Evolutionary conservation across 2,888 invertebrate species (phyloP), one percentile per base, ranked within the genome.

Genomic region (Stegana nigrithorax): DNA sequence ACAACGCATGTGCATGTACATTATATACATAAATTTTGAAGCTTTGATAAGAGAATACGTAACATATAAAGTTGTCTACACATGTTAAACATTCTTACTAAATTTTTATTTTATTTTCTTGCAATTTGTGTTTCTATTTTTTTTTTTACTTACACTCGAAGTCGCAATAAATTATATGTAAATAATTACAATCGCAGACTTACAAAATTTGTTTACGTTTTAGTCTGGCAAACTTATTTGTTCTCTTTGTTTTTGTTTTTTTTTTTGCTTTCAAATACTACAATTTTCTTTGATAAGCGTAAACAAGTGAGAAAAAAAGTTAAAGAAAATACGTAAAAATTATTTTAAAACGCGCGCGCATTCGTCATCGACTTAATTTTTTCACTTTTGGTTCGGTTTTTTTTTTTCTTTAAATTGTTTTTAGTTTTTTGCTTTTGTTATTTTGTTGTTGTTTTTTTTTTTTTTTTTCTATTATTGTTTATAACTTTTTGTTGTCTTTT

Each of bases 171-270:
- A 39, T 62, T 50, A 36, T 45, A 65, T 63, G 29, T 29, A 29
- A 29, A 29, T 29, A n/a, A n/a, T n/a, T n/a, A n/a, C 47, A 62
- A 66, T 62, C 21, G 45, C 17, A 65, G 61, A 67, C 67, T 69
- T 67, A 53, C 62, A 62, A n/a, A n/a, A 65, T 64, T 63, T 75
- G 70, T 77, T 75, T 75, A 77, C 73, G 73, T 68, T 64, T 72
- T 66, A 23, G 75, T 67, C 68, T 69, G 64, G 67, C 64, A 59
- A 67, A 63, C 62, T 68, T 66, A 62, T 63, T 59, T 66, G 66
- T 44, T 32, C 19, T 26, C 23, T 26, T 51, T 36, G 36, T n/a
- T n/a, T 47, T 47, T 47, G 47, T 47, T 47, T 47, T 12, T 23
- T 4, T 25, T 47, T 8, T 25, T 23, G 21, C n/a, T 23, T 47